phyloP scores from a whole-genome alignment of 1,140 invertebrate species.

The Acromyrmex heyeri region DNA sequence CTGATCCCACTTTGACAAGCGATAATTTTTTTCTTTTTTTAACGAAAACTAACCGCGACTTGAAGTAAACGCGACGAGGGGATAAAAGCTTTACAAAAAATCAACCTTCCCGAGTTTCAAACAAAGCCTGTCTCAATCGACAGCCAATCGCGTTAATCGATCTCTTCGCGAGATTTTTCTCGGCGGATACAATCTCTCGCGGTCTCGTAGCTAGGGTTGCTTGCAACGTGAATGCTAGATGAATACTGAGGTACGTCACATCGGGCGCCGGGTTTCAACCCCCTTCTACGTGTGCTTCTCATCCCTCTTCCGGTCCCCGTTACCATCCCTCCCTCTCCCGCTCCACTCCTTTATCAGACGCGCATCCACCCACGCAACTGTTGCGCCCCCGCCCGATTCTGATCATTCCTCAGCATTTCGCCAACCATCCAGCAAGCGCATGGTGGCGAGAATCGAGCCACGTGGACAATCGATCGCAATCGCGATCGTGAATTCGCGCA shows the following conservation, averaged over 20 bases:
- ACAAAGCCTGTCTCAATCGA: not conserved
- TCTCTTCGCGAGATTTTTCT: not conserved
- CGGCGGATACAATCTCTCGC: not conserved
- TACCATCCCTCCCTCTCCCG: constrained; percentile 14
- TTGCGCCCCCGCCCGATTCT: constrained; percentile 78
- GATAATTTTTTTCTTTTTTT: constrained; percentile 5
- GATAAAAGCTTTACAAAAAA: not conserved
- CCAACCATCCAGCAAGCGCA: constrained; percentile 46
- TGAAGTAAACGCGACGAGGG: not conserved
- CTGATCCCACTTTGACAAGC: constrained; percentile 13
- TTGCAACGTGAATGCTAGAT: constrained; percentile 70
- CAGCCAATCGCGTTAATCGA: not conserved
- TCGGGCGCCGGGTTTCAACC: constrained; percentile 70
- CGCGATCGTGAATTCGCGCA: not conserved
- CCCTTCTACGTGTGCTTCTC: constrained; percentile 69
- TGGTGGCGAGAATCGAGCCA: constrained; percentile 57
- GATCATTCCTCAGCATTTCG: constrained; percentile 74
- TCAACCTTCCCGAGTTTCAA: not conserved
- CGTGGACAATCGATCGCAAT: constrained; percentile 58
- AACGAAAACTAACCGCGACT: not conserved
- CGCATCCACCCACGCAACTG: constrained; percentile 83
- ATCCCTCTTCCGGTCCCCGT: constrained; percentile 64
- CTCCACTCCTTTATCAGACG: constrained; percentile 74
- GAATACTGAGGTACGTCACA: constrained; percentile 74
- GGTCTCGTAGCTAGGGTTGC: constrained; percentile 55